Percentiles rank a stretch among this genome's conserved stretches.
These are phyloP conservation scores for Pogonomyrmex barbatus DNA, from an alignment of 1,140 invertebrate genomes.

Conservation along the genomic window DNA sequence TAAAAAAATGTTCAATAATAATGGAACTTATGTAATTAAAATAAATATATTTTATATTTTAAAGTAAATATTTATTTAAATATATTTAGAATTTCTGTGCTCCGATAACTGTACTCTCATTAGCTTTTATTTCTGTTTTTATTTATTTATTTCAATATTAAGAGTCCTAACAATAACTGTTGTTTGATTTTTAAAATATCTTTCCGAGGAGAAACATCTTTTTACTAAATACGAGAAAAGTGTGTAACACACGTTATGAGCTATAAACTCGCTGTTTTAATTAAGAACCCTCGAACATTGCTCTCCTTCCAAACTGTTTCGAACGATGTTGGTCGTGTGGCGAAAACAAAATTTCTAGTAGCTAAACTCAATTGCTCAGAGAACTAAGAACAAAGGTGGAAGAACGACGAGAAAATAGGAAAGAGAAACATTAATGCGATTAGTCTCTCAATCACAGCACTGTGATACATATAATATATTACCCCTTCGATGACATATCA, in stretches of 20 bases:
- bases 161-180: too few relatives aligned
- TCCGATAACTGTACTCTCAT: too few relatives aligned
- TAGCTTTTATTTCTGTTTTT: too few relatives aligned
- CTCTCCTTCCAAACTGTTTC: constrained; percentile 15
- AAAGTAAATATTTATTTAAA: too few relatives aligned
- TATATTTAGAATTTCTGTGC: too few relatives aligned
- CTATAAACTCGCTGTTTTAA: not conserved
- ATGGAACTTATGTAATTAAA: too few relatives aligned
- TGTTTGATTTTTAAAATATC: not conserved
- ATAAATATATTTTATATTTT: too few relatives aligned
- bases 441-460: constrained; percentile 80
- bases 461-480: constrained; percentile 79
- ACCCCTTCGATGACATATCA: constrained; percentile 81
- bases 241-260: not conserved
- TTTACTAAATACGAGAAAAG: not conserved
- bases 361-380: not conserved
- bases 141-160: too few relatives aligned
- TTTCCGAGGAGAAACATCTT: not conserved
- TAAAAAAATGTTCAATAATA: too few relatives aligned
- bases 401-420: constrained; percentile 29
- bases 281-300: not conserved
- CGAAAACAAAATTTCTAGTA: constrained; percentile 32
- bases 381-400: constrained; percentile 1
- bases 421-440: constrained; percentile 67
- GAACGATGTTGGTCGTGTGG: constrained; percentile 14